Evolutionary conservation across 2,113 vertebrate genomes (phyloP).

Genomic region (Apaloderma vittatum): DNA sequence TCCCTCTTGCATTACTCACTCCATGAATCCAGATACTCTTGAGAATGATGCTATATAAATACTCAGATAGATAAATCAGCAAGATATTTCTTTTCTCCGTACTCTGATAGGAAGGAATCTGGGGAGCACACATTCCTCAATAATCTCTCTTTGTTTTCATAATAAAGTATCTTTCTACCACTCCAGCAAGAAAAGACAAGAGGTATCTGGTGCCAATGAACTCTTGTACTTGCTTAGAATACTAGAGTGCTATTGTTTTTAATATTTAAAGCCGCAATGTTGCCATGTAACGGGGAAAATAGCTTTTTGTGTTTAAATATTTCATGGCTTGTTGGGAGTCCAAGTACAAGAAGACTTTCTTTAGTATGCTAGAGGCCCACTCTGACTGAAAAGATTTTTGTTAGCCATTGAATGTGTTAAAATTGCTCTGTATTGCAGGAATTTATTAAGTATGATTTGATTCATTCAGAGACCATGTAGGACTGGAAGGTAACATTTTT

Average conservation of each 20-base stretch:
- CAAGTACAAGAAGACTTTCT: conserved; percentile 37
- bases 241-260: conserved; percentile 45
- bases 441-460: background rate
- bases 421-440: background rate
- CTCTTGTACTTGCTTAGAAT: conserved; percentile 52
- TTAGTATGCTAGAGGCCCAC: conserved; percentile 12
- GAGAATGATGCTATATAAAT: conserved; percentile 32
- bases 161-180: conserved; percentile 28
- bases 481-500: background rate
- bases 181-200: background rate
- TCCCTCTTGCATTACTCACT: conserved; percentile 32
- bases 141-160: conserved; percentile 6
- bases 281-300: conserved; percentile 53
- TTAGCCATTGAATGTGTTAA: conserved; percentile 13
- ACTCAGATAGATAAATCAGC: conserved; percentile 30
- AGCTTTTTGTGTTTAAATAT: conserved; percentile 68
- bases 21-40: background rate
- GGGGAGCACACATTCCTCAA: background rate
- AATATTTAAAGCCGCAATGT: conserved; percentile 66
- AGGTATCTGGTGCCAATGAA: conserved; percentile 41
- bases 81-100: background rate
- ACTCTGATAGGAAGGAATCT: background rate
- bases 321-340: conserved; percentile 48
- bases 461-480: background rate
- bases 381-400: conserved; percentile 17